Base-by-base conservation (phyloP, 2,888 invertebrate species). In the Folsomia candida region DNA sequence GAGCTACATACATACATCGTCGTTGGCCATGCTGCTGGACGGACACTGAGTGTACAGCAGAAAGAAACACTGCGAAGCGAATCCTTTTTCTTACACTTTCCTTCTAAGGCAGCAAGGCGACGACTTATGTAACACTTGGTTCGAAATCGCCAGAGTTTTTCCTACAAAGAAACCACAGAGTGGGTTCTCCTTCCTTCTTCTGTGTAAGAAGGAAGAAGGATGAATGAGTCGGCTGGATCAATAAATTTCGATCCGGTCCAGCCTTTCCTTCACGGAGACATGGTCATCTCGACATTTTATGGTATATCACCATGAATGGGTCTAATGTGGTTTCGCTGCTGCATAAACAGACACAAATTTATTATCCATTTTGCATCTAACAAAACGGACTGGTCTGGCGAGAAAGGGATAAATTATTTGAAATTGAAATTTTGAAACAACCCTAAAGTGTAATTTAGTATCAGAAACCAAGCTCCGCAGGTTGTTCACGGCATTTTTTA, bases 201-300 rank as follows among this genome's bases (percentile, higher is more conserved):
- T 54, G 20, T 54, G 6, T 20, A 54, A 18, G 9, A 47, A 9
- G 18, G 47, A 47, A 47, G 22, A 14, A 4, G 54, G 54, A 61
- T 65, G 37, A 37, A 37, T 37, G 37, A 37, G 69, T 62, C 25
- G 61, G 62, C 65, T 69, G 72, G 72, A 72, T 72, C 72, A 72
- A 72, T 72, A 72, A 70, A 72, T 69, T 71, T 71, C 58, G 68
- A 69, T 70, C 70, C 59, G 25, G 25, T 3, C 3, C 2, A 59
- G 14, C 14, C n/a, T 57, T 22, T 57, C 47, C 14, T 47, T 47
- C 14, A 11, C 14, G 14, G 9, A 47, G 9, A 47, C 47, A 47
- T 47, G 47, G n/a, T n/a, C n/a, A n/a, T n/a, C n/a, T n/a, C n/a
- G n/a, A n/a, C n/a, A n/a, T n/a, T n/a, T n/a, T n/a, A n/a, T n/a